Percentiles rank a stretch among this genome's conserved stretches.
Conservation (phyloP, 2,797 vertebrate species). For the Megalops cyprinoides region DNA sequence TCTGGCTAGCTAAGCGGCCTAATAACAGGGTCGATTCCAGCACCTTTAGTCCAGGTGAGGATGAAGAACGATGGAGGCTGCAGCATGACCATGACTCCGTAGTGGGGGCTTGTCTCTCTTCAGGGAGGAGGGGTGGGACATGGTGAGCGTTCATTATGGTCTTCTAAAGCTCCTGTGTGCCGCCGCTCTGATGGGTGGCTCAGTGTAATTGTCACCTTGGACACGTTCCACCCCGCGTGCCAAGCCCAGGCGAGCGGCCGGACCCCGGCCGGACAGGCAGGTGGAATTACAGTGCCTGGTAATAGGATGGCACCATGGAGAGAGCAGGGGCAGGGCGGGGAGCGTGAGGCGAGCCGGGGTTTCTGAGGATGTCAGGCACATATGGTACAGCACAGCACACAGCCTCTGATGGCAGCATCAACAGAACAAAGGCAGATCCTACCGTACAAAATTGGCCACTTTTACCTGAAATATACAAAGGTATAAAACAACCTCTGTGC, state of each 20-base stretch:
- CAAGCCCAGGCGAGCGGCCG: background rate
- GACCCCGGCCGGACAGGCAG: background rate
- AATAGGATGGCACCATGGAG: background rate
- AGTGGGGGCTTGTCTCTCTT: background rate
- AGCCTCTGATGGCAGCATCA: no score
- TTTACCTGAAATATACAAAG: constrained; percentile 58
- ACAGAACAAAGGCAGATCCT: no score
- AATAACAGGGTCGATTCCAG: background rate
- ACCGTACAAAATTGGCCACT: no score
- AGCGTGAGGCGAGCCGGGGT: no score
- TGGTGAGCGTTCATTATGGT: background rate
- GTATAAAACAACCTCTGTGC: constrained; percentile 51
- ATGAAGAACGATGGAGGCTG: background rate
- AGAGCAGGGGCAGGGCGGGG: background rate
- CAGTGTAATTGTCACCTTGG: constrained; percentile 8
- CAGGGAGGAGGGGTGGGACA: background rate
- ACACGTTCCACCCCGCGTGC: background rate
- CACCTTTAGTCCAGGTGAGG: background rate
- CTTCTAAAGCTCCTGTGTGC: background rate
- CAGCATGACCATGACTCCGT: background rate
- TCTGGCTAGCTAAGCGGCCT: background rate
- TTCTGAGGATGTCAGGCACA: no score
- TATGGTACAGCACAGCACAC: no score
- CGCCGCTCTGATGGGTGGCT: background rate
- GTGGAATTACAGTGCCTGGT: constrained; percentile 3